These are phyloP conservation scores for Hystrix cristata DNA, from an alignment of 2,113 vertebrate species.

Conservation along the genomic window DNA sequence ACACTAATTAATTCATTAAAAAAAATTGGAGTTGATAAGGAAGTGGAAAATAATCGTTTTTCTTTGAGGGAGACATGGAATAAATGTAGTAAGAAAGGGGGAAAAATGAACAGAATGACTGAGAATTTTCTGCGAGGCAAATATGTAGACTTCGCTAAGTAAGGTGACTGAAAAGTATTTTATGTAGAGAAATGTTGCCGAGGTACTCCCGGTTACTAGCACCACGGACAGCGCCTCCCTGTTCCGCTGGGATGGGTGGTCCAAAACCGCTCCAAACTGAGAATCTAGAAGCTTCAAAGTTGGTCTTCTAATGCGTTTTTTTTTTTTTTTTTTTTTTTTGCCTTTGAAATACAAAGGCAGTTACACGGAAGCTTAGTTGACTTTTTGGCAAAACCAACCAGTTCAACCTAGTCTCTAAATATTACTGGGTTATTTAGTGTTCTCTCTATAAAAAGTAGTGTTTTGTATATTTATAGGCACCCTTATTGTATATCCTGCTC, in stretches of 20 bases:
- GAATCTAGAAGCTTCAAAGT: background rate
- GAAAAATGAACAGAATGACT: background rate
- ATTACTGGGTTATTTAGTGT: conserved; percentile 40
- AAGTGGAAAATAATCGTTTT: background rate
- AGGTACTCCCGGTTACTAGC: conserved; percentile 57
- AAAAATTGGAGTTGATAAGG: conserved; percentile 13
- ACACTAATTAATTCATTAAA: background rate
- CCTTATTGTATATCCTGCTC: background rate
- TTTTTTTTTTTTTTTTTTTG: background rate
- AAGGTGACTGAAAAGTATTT: background rate
- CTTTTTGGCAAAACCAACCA: conserved; percentile 17
- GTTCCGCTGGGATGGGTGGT: conserved; percentile 34
- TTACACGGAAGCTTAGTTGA: background rate
- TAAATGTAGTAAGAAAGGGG: background rate
- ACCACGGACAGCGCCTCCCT: conserved; percentile 87
- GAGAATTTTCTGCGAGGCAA: background rate
- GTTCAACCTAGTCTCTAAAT: conserved; percentile 37
- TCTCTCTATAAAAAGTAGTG: conserved; percentile 17
- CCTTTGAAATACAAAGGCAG: conserved; percentile 20
- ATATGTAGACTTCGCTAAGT: background rate
- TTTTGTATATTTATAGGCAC: conserved; percentile 43
- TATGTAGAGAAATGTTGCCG: background rate
- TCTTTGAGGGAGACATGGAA: background rate
- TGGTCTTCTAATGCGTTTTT: background rate
- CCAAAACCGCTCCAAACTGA: background rate